These are phyloP conservation scores for Melanotaenia duboulayi DNA, from an alignment of 2,113 vertebrate genomes.

Conservation along the genomic window DNA sequence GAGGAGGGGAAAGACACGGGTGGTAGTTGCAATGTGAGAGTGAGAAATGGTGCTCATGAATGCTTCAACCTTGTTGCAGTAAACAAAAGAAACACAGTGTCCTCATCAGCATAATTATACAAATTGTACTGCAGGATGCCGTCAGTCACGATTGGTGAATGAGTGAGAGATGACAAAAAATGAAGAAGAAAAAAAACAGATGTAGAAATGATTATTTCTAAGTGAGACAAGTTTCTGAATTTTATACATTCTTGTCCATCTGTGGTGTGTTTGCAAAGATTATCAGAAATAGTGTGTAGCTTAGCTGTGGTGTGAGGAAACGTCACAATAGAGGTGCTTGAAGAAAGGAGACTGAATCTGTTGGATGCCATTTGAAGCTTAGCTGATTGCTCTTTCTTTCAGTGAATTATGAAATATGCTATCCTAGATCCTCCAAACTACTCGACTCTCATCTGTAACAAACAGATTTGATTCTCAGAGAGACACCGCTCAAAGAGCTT, in stretches of 20 bases:
- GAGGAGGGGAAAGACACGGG: not conserved
- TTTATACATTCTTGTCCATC: constrained; percentile 67
- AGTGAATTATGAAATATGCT: constrained; percentile 56
- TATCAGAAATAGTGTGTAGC: constrained; percentile 45
- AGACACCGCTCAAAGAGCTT: constrained; percentile 38
- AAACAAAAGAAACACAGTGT: constrained; percentile 73
- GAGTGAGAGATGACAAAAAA: constrained; percentile 18
- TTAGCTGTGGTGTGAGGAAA: constrained; percentile 42
- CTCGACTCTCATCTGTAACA: constrained; percentile 67
- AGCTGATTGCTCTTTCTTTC: constrained; percentile 76
- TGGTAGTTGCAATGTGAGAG: constrained; percentile 17
- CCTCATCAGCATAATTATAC: constrained; percentile 81
- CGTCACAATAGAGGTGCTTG: constrained; percentile 55
- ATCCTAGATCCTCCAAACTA: constrained; percentile 57
- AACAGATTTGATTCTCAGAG: constrained; percentile 70
- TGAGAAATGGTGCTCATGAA: constrained; percentile 71
- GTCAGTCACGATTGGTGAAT: constrained; percentile 53
- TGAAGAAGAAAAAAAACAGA: constrained; percentile 9
- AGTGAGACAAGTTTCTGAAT: constrained; percentile 61
- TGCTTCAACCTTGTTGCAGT: constrained; percentile 71
- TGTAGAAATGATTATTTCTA: constrained; percentile 48
- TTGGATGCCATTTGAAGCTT: constrained; percentile 68
- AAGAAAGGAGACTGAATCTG: constrained; percentile 53
- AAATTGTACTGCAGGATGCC: constrained; percentile 63
- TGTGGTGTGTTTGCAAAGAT: constrained; percentile 70